A percentile compares a stretch with the other conserved stretches of the same genome.
These are phyloP conservation scores for Xylota sylvarum DNA, from an alignment of 2,888 invertebrate species.

Conservation along the genomic window DNA sequence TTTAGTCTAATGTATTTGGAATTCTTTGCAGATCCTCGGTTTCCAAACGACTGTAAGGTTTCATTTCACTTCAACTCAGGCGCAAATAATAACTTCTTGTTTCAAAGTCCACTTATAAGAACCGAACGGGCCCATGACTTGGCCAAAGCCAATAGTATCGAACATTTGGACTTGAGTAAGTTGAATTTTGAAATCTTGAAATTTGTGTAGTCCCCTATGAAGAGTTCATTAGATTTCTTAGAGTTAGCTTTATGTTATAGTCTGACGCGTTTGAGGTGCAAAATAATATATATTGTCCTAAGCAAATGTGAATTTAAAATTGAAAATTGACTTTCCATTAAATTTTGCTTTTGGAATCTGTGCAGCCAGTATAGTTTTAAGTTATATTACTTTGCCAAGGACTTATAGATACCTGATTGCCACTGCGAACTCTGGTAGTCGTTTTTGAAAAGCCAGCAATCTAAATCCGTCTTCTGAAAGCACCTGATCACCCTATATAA, in stretches of 20 bases:
- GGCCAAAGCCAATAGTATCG: conserved; percentile 78
- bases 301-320: not conserved
- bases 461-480: too few species aligned
- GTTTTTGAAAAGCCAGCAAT: too few species aligned
- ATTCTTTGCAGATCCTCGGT: conserved; percentile 78
- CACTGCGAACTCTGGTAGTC: too few species aligned
- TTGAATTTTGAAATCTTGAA: conserved; percentile 18
- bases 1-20: conserved; percentile 1
- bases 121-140: conserved; percentile 78
- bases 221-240: not conserved
- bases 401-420: too few species aligned
- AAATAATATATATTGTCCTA: not conserved
- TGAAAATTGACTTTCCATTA: not conserved
- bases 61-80: conserved; percentile 78
- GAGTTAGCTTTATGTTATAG: conserved; percentile 20
- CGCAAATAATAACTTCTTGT: conserved; percentile 70
- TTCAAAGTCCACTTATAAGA: conserved; percentile 80
- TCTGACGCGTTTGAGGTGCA: conserved; percentile 10
- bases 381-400: too few species aligned
- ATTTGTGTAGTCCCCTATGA: conserved; percentile 13
- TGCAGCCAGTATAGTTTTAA: too few species aligned
- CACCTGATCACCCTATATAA: too few species aligned
- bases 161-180: conserved; percentile 79
- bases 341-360: too few species aligned
- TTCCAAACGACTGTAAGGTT: conserved; percentile 79